Evolutionary conservation across 2,888 invertebrate genomes (phyloP).

Genomic region (Elgonia sp.): DNA sequence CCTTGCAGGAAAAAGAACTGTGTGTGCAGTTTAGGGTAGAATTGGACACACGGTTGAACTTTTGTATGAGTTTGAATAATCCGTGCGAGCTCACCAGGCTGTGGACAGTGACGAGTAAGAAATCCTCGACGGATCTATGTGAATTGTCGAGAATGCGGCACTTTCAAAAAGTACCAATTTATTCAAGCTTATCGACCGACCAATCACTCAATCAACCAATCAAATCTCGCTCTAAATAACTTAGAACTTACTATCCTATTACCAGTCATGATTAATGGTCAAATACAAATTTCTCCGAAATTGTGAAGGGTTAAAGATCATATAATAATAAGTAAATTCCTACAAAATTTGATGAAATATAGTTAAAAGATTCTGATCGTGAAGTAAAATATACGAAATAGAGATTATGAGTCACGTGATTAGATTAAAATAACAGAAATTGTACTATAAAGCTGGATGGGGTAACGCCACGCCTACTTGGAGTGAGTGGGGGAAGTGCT

Average conservation of each 20-base stretch:
- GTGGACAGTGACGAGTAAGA: constrained; percentile 71
- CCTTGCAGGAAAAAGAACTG: constrained; percentile 23
- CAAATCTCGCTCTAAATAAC: constrained; percentile 54
- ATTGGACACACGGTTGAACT: constrained; percentile 45
- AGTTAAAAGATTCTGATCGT: too few relatives aligned
- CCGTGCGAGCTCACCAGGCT: constrained; percentile 76
- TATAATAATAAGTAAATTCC: too few relatives aligned
- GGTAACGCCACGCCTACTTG: too few relatives aligned
- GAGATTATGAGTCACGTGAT: too few relatives aligned
- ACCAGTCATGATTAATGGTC: too few relatives aligned
- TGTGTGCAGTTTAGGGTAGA: constrained; percentile 55
- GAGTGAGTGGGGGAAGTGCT: too few relatives aligned
- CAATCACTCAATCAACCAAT: constrained; percentile 37
- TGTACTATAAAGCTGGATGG: too few relatives aligned
- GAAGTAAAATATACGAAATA: too few relatives aligned
- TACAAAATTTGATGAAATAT: too few relatives aligned
- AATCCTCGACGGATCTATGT: constrained; percentile 67
- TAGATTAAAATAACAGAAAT: too few relatives aligned
- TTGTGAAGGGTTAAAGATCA: too few relatives aligned
- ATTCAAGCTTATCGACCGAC: constrained; percentile 9
- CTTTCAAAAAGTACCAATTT: constrained; percentile 67
- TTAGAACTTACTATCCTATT: constrained; percentile 44
- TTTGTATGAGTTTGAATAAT: constrained; percentile 69
- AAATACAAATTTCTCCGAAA: too few relatives aligned
- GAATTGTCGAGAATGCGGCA: constrained; percentile 62